phyloP scores from a whole-genome alignment of 30 jellyfish, hydroid and myxozoan species.

The Chironex yamaguchii region DNA sequence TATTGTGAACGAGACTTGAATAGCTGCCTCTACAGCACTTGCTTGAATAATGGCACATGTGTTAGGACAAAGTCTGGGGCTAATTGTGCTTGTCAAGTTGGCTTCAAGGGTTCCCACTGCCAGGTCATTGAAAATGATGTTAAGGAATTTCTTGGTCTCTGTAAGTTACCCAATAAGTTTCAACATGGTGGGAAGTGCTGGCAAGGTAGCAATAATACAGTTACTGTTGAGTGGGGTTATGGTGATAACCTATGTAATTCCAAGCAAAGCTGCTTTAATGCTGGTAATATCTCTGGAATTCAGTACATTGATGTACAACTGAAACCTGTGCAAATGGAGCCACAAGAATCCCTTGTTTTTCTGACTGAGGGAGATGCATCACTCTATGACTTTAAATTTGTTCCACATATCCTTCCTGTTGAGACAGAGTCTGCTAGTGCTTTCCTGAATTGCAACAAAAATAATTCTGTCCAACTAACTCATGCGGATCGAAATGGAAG shows the following conservation, averaged over 20 bases:
- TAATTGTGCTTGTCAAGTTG: slow-evolving; percentile 80
- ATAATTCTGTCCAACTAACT: slow-evolving; percentile 80
- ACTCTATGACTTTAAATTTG: slow-evolving; percentile 62
- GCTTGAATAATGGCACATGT: slow-evolving; percentile 87
- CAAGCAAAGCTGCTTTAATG: slow-evolving; percentile 78
- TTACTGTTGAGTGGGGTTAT: slow-evolving; percentile 97
- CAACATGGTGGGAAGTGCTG: slow-evolving; percentile 87
- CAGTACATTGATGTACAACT: slow-evolving; percentile 89
- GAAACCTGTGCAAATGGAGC: slow-evolving; percentile 90
- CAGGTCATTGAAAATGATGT: slow-evolving; percentile 55
- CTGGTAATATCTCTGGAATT: slow-evolving; percentile 6
- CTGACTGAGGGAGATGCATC: slow-evolving; percentile 84
- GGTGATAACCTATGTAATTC: slow-evolving; percentile 87
- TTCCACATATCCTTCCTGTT: slow-evolving; percentile 87
- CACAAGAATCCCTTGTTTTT: slow-evolving; percentile 78
- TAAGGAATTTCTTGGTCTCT: slow-evolving; percentile 52
- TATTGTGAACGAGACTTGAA: slow-evolving; percentile 64
- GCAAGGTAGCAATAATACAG: slow-evolving; percentile 78
- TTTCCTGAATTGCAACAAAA: slow-evolving; percentile 77
- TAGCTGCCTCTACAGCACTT: slow-evolving; percentile 73
- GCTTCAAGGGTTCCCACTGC: slow-evolving; percentile 77
- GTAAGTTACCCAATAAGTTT: slow-evolving; percentile 22
- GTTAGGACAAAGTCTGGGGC: slow-evolving; percentile 56
- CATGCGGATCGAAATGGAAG: slow-evolving; percentile 50
- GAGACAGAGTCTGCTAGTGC: slow-evolving; percentile 78